Evolutionary conservation across 2,113 vertebrate genomes (phyloP).

Genomic region (Haemorhous mexicanus): DNA sequence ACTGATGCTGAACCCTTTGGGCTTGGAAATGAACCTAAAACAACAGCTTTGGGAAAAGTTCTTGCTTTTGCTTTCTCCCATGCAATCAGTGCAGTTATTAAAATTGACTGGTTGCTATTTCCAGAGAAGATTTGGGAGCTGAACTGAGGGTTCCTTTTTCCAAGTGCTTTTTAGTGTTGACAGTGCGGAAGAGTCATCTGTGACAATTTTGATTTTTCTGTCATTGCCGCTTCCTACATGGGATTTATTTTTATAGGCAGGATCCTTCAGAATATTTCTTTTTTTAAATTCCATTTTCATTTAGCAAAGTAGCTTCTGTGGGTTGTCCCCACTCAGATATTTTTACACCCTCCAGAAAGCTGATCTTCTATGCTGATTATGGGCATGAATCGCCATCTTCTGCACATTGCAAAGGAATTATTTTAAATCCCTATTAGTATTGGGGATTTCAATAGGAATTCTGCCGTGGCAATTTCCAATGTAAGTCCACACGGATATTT

Average conservation of each 20-base stretch:
- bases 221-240: constrained; percentile 31
- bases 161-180: constrained; percentile 12
- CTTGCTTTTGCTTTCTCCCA: constrained; percentile 19
- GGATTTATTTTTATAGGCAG: constrained; percentile 48
- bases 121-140: background rate
- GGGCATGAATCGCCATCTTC: background rate
- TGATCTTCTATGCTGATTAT: background rate
- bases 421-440: background rate
- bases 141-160: constrained; percentile 20
- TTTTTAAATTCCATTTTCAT: constrained; percentile 9
- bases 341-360: background rate
- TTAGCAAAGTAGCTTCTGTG: constrained; percentile 23
- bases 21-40: background rate
- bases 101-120: constrained; percentile 41
- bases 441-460: background rate
- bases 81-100: background rate
- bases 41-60: background rate
- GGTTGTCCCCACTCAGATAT: background rate
- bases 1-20: background rate
- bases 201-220: constrained; percentile 34
- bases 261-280: constrained; percentile 21
- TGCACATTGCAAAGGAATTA: background rate
- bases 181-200: constrained; percentile 3
- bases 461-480: background rate
- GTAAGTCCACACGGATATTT: background rate